Evolutionary conservation across 37 sponge, comb jelly and placozoan species (phyloP), one percentile per base, ranked within the genome.

Genomic region (Chondrosia reniformis): DNA sequence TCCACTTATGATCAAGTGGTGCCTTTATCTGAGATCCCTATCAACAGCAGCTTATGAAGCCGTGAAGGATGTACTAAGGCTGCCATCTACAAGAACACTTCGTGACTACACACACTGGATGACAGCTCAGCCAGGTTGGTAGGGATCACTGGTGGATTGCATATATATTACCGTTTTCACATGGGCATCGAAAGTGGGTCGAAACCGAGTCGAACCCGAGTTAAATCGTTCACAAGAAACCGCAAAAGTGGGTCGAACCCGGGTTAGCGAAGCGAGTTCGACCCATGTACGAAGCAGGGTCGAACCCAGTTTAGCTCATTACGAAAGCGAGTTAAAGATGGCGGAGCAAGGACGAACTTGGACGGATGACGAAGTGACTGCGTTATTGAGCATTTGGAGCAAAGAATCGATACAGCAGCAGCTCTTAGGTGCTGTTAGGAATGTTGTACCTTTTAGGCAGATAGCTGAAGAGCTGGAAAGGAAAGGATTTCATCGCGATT

Each of bases 211-310:
- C 36, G 37, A 36, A 66, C 67, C 38, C 40, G 67, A 40, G 33
- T 66, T 32, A 31, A 31, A 5, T 36, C 38, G 33, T 66, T 66
- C 67, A 66, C 67, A 66, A 37, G 67, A 36, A 21, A 31, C 30
- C 40, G 17, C 37, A 40, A 40, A 66, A 66, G 67, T 66, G 67
- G 67, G 67, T 31, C 36, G 67, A 66, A 66, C 67, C 67, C 67
- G 67, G 67, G 67, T 66, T 66, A 66, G 39, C 9, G 22, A 66
- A 31, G 37, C 38, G 67, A 31, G 67, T 5, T 66, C 67, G 36
- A 66, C 40, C 38, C 67, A 8, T 3, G 5, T 66, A 8, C 17
- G 30, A 21, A 31, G 67, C 17, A 66, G 67, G 67, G 67, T 66
- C 36, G 67, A 66, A 31, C 67, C 40, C 39, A 9, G 36, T 10